Percentiles rank a stretch among this genome's conserved stretches.
phyloP scores from a whole-genome alignment of 92 coral and sea anemone genomes.

The Porites cylindrica region DNA sequence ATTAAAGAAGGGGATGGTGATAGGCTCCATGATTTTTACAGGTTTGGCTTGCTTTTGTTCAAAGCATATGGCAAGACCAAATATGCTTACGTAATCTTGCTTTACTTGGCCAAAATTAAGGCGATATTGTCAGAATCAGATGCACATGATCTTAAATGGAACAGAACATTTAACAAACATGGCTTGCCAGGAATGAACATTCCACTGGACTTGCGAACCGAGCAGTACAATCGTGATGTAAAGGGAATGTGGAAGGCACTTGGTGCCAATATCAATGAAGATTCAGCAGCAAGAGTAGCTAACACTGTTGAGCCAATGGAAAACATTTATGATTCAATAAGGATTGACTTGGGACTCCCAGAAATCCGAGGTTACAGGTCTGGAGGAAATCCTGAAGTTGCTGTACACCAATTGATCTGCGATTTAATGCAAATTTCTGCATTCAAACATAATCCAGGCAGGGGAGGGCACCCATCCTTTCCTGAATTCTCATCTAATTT shows the following conservation, averaged over 20 bases:
- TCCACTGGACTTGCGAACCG: conserved; percentile 60
- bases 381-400: conserved; percentile 43
- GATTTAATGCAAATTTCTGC: conserved; percentile 23
- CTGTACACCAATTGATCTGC: conserved; percentile 48
- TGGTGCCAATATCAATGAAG: conserved; percentile 56
- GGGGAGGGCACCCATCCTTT: conserved; percentile 57
- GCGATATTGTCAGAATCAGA: conserved; percentile 51
- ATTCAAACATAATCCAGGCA: conserved; percentile 32
- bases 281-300: conserved; percentile 49
- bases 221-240: conserved; percentile 48
- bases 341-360: conserved; percentile 49
- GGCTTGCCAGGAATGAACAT: conserved; percentile 62
- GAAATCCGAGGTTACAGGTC: conserved; percentile 44
- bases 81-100: conserved; percentile 54
- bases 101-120: conserved; percentile 46
- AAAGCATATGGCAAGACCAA: conserved; percentile 55
- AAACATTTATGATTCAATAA: conserved; percentile 39
- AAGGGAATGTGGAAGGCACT: conserved; percentile 64
- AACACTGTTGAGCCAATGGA: conserved; percentile 61
- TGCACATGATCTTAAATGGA: conserved; percentile 60
- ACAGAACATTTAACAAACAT: conserved; percentile 60
- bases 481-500: conserved; percentile 46
- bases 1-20: conserved; percentile 68
- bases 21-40: conserved; percentile 58
- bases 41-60: conserved; percentile 42